Conservation (phyloP, 1,140 invertebrate species). For the Catajapyx aquilonaris region DNA sequence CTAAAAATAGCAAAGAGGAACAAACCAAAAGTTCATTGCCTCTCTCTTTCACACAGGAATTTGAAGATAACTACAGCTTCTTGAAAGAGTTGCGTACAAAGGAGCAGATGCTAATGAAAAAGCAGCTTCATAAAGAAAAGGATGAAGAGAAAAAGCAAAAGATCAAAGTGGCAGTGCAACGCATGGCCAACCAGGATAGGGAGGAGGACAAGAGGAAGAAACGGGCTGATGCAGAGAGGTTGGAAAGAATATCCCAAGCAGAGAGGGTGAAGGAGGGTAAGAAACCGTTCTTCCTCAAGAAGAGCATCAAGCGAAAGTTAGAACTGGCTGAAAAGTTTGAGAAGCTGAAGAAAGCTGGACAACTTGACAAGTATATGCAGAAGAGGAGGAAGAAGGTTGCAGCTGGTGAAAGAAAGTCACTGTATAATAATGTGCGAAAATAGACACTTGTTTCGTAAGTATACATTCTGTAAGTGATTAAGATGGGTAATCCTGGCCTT, state of each 20-base stretch:
- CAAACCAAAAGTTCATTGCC: no score
- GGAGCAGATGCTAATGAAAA: no score
- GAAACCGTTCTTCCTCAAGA: constrained; percentile 48
- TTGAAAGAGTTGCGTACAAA: no score
- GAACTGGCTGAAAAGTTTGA: constrained; percentile 47
- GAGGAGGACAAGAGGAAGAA: constrained; percentile 31
- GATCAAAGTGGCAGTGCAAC: no score
- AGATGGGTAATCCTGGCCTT: neutral
- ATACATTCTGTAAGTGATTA: neutral
- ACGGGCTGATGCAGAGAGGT: constrained; percentile 26
- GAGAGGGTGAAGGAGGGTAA: constrained; percentile 36
- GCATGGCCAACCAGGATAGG: constrained; percentile 45
- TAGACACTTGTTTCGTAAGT: neutral
- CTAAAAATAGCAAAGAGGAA: no score
- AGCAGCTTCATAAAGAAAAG: no score
- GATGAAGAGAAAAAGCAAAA: no score
- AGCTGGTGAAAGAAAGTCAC: constrained; percentile 17
- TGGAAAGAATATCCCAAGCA: constrained; percentile 31
- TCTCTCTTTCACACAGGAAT: no score
- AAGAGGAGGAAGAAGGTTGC: constrained; percentile 43
- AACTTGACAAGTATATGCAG: constrained; percentile 48
- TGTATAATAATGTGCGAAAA: constrained; percentile 1
- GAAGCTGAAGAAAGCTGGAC: constrained; percentile 42
- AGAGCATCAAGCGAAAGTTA: constrained; percentile 42
- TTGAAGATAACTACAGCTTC: no score